Percentiles rank a stretch among this genome's conserved stretches.
Evolutionary conservation across 2,888 invertebrate genomes (phyloP).

Genomic region (Gandaritis pyraliata): DNA sequence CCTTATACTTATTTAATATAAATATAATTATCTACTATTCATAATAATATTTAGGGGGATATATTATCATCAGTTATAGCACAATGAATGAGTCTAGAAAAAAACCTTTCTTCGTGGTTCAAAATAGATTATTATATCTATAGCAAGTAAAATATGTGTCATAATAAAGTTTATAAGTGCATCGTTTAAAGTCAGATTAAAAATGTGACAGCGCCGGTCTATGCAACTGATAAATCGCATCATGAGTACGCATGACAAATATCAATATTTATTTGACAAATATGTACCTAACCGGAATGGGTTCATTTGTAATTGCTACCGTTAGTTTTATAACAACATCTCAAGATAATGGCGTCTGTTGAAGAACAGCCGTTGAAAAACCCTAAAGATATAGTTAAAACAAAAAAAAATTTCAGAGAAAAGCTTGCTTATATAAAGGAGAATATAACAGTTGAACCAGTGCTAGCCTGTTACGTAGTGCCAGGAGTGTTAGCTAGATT

Average conservation of each 20-base stretch:
- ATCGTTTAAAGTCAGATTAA: not conserved
- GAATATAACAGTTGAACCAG: conserved; percentile 87
- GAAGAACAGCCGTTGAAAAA: conserved; percentile 66
- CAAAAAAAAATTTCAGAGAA: conserved; percentile 68
- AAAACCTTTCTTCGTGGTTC: too few relatives aligned
- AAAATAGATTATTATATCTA: too few relatives aligned
- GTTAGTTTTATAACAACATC: conserved; percentile 42
- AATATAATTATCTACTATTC: too few relatives aligned
- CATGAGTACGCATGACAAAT: conserved; percentile 36
- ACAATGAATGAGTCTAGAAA: too few relatives aligned
- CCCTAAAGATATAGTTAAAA: conserved; percentile 41
- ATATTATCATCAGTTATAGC: too few relatives aligned
- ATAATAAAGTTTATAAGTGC: not conserved
- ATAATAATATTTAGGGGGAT: too few relatives aligned
- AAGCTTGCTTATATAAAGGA: conserved; percentile 76
- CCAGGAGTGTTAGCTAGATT: conserved; percentile 87
- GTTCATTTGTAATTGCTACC: conserved; percentile 25
- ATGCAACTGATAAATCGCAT: conserved; percentile 20
- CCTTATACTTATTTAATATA: too few relatives aligned
- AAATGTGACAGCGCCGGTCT: conserved; percentile 4
- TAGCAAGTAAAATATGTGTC: not conserved
- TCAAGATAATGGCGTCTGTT: conserved; percentile 54
- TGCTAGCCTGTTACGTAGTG: conserved; percentile 86
- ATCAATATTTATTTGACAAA: conserved; percentile 52
- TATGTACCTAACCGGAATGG: conserved; percentile 24